phyloP scores from a whole-genome alignment of 2,888 invertebrate species.

The Notocelia uddmanniana region DNA sequence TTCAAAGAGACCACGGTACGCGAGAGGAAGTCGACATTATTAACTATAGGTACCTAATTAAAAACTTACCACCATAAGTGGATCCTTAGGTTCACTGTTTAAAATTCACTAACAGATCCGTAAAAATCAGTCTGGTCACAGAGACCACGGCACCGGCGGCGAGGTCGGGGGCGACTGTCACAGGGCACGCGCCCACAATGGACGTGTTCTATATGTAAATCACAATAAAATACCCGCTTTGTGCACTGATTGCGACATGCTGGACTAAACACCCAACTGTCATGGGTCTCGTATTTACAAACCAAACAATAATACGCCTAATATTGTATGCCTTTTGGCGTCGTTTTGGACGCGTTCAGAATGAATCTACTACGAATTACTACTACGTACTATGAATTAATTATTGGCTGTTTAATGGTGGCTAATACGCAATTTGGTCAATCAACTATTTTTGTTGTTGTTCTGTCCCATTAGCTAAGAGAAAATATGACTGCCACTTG shows the following conservation, averaged over 20 bases:
- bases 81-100: neutral
- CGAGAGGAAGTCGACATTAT: no score
- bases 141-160: conserved; percentile 67
- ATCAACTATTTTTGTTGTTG: no score
- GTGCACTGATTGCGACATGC: conserved; percentile 82
- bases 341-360: conserved; percentile 31
- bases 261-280: conserved; percentile 74
- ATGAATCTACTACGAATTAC: conserved; percentile 12
- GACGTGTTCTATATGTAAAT: conserved; percentile 80
- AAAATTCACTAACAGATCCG: conserved; percentile 35
- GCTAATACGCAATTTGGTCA: neutral
- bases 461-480: no score
- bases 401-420: conserved; percentile 10
- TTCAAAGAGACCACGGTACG: neutral
- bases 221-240: conserved; percentile 84
- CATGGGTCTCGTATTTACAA: conserved; percentile 60
- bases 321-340: conserved; percentile 46
- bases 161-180: conserved; percentile 79
- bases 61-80: conserved; percentile 23
- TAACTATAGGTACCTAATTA: neutral
- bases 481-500: no score
- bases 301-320: conserved; percentile 58
- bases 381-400: no score
- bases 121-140: conserved; percentile 57
- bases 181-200: conserved; percentile 77